Evolutionary conservation across 2,113 vertebrate species (phyloP).

Genomic region (Lepidothrix coronata): DNA sequence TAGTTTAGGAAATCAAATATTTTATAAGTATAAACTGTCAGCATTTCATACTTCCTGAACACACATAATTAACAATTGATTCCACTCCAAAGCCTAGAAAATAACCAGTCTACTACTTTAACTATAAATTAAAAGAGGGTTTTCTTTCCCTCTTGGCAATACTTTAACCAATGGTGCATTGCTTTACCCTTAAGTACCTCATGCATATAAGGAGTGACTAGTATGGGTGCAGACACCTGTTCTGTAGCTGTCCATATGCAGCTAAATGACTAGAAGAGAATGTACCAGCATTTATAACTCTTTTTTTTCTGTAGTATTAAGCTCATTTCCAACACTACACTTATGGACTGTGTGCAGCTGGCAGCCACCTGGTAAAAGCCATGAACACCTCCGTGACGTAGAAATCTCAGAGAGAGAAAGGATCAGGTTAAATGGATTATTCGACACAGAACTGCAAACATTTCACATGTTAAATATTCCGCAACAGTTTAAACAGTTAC

Average conservation of each 20-base stretch:
- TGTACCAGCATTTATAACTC: accelerated
- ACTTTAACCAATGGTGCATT: neutral
- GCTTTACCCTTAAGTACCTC: neutral
- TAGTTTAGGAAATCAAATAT: neutral
- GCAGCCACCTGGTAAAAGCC: neutral
- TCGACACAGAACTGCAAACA: neutral
- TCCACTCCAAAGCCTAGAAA: neutral
- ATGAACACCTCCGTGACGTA: neutral
- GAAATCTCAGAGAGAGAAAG: neutral
- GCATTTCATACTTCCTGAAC: neutral
- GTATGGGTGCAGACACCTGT: neutral
- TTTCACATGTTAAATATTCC: neutral
- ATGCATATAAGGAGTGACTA: neutral
- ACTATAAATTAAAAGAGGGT: neutral
- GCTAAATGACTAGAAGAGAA: neutral
- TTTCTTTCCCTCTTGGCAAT: neutral
- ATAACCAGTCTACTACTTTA: neutral
- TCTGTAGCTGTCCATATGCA: neutral
- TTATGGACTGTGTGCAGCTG: neutral
- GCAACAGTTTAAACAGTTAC: neutral
- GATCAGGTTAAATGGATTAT: neutral
- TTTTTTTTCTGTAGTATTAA: neutral
- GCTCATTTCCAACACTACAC: neutral
- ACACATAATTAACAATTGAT: neutral
- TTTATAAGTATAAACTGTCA: neutral